Evolutionary conservation across 2,888 invertebrate species (phyloP).

Genomic region (Unio pictorum): DNA sequence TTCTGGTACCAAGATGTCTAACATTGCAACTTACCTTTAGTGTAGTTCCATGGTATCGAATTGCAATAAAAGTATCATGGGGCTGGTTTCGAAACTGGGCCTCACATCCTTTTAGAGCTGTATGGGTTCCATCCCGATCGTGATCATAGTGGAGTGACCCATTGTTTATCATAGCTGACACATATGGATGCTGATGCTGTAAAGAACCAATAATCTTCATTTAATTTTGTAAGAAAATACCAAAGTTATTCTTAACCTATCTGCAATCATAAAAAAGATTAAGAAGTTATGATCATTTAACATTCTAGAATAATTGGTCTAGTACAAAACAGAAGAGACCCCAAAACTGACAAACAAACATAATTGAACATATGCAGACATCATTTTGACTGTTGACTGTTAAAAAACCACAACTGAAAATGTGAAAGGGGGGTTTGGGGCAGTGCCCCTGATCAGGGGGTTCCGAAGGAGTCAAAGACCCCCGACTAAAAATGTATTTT

Average conservation of each 20-base stretch:
- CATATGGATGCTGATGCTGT: slow-evolving; percentile 97
- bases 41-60: slow-evolving; percentile 92
- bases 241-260: background rate
- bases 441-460: no score
- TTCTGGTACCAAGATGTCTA: slow-evolving; percentile 88
- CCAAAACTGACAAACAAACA: no score
- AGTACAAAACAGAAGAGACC: no score
- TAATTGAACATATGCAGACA: no score
- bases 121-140: slow-evolving; percentile 98
- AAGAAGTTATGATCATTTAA: background rate
- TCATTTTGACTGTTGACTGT: no score
- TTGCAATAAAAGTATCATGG: slow-evolving; percentile 90
- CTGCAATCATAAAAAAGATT: background rate
- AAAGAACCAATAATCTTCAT: slow-evolving; percentile 8
- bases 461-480: no score
- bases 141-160: slow-evolving; percentile 97
- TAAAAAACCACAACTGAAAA: no score
- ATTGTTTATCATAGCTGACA: slow-evolving; percentile 98
- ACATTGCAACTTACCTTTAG: slow-evolving; percentile 77
- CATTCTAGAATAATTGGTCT: no score
- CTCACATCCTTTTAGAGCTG: slow-evolving; percentile 96
- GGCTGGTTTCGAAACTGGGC: slow-evolving; percentile 93
- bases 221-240: background rate
- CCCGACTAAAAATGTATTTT: no score
- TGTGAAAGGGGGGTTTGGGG: no score